These are phyloP conservation scores for Sesia apiformis DNA, from an alignment of 2,888 invertebrate genomes.

Conservation along the genomic window DNA sequence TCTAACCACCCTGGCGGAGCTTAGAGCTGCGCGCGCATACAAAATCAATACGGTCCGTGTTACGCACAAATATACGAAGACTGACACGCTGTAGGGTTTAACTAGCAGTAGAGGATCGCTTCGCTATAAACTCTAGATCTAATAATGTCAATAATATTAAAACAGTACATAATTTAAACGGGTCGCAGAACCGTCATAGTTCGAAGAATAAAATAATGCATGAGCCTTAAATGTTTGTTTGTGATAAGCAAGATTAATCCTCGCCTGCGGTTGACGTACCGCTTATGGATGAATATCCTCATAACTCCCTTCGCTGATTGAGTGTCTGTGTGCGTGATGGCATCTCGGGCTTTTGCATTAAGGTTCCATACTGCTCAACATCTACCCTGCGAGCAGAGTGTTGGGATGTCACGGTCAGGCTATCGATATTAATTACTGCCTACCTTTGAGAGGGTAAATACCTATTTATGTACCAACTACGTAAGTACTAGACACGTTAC, in stretches of 20 bases:
- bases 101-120: background rate
- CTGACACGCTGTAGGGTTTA: background rate
- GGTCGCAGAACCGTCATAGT: too few relatives aligned
- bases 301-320: too few relatives aligned
- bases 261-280: too few relatives aligned
- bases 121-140: background rate
- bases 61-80: constrained; percentile 55
- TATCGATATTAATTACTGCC: constrained; percentile 38
- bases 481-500: too few relatives aligned
- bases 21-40: constrained; percentile 62
- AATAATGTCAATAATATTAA: too few relatives aligned
- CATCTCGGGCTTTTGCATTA: background rate
- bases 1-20: constrained; percentile 8
- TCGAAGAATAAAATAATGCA: too few relatives aligned
- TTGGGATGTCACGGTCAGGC: constrained; percentile 56
- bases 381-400: constrained; percentile 26
- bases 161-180: too few relatives aligned
- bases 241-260: too few relatives aligned
- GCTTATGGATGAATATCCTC: too few relatives aligned
- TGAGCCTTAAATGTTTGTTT: too few relatives aligned
- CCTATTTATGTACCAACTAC: too few relatives aligned
- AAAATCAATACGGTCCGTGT: constrained; percentile 67
- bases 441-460: background rate
- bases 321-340: too few relatives aligned
- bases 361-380: background rate